phyloP scores from a whole-genome alignment of 2,797 vertebrate species.

The Borostomias antarcticus region DNA sequence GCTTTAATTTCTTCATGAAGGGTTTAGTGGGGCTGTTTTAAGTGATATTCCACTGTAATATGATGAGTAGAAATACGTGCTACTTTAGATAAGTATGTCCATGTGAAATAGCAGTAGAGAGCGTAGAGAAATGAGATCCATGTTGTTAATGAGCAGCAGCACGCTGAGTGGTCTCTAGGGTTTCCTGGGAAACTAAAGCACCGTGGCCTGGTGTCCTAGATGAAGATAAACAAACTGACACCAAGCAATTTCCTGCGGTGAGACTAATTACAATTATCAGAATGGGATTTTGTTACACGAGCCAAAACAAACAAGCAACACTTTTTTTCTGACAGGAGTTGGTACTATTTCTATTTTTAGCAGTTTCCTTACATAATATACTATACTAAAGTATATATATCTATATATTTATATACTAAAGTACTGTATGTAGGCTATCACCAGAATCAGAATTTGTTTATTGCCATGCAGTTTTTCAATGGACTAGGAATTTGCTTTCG shows the following conservation, averaged over 20 bases:
- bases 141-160: neutral
- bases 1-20: slow-evolving; percentile 24
- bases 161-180: slow-evolving; percentile 19
- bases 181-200: slow-evolving; percentile 31
- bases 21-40: too few species aligned
- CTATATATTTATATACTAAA: too few species aligned
- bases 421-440: too few species aligned
- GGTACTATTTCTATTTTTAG: neutral
- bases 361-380: neutral
- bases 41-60: too few species aligned
- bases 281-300: slow-evolving; percentile 35
- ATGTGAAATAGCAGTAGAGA: neutral
- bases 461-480: too few species aligned
- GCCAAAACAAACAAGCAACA: slow-evolving; percentile 36
- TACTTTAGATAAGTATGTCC: neutral
- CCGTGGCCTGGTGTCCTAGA: slow-evolving; percentile 31
- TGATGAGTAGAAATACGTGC: neutral
- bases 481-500: too few species aligned
- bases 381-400: too few species aligned
- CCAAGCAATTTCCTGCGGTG: slow-evolving; percentile 53
- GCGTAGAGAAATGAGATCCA: neutral
- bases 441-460: too few species aligned
- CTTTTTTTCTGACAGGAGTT: neutral
- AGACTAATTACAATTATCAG: slow-evolving; percentile 50
- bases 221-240: slow-evolving; percentile 40